phyloP scores from a whole-genome alignment of 1,140 invertebrate species.

The Dryas iulia region DNA sequence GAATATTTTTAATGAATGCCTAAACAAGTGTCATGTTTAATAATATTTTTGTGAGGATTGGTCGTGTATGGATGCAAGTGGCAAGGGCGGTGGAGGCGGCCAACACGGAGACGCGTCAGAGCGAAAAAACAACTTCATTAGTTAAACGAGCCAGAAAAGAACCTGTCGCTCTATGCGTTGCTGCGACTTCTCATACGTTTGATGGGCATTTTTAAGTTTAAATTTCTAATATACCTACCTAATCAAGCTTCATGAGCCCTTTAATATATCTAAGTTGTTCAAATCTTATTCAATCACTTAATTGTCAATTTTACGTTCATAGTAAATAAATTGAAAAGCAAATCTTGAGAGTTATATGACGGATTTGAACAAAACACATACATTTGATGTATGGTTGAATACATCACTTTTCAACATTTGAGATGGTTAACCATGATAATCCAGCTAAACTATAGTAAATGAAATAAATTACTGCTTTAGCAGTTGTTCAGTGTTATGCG shows the following conservation, averaged over 20 bases:
- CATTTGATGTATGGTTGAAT: too few species aligned
- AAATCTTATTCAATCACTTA: too few species aligned
- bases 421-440: too few species aligned
- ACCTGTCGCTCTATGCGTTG: background rate
- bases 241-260: background rate
- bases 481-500: too few species aligned
- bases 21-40: background rate
- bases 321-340: too few species aligned
- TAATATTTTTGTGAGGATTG: background rate
- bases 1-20: background rate
- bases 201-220: background rate
- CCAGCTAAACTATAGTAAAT: too few species aligned
- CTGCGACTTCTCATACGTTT: background rate
- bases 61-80: background rate
- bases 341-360: too few species aligned
- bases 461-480: too few species aligned
- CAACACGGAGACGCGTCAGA: constrained; percentile 5
- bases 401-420: too few species aligned
- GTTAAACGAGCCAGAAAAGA: constrained; percentile 17
- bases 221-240: background rate
- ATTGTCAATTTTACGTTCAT: too few species aligned
- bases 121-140: constrained; percentile 19
- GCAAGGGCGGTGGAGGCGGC: background rate
- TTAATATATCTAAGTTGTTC: too few species aligned
- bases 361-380: too few species aligned